Conservation (phyloP, 1,140 invertebrate species). For the Euwallacea fornicatus region DNA sequence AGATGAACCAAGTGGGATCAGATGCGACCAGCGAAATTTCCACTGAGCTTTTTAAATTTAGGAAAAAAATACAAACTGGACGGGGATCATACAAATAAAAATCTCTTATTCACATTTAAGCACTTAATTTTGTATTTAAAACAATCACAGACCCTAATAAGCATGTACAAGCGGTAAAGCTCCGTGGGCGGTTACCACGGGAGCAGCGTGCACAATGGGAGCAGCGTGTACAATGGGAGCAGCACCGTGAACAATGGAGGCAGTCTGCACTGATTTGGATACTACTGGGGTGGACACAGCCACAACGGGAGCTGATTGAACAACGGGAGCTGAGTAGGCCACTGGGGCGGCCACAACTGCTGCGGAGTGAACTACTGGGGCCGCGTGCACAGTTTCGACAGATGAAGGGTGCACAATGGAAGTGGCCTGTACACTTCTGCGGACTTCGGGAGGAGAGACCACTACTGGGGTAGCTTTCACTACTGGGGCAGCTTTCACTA, state of each 20-base stretch:
- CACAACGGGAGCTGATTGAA: conserved; percentile 48
- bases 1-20: background rate
- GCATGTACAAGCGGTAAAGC: conserved; percentile 52
- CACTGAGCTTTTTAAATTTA: background rate
- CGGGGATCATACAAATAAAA: background rate
- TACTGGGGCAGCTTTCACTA: conserved; percentile 52
- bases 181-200: conserved; percentile 44
- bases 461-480: conserved; percentile 51
- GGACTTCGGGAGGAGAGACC: conserved; percentile 25
- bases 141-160: conserved; percentile 15
- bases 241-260: conserved; percentile 48
- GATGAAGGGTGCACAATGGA: conserved; percentile 18
- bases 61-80: background rate
- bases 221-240: conserved; percentile 53
- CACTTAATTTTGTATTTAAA: background rate
- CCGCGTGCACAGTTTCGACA: conserved; percentile 53
- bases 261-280: conserved; percentile 51
- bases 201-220: conserved; percentile 44
- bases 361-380: conserved; percentile 45
- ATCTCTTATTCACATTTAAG: background rate
- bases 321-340: conserved; percentile 44
- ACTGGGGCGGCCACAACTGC: conserved; percentile 24
- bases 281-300: conserved; percentile 35
- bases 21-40: background rate
- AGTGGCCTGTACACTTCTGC: conserved; percentile 40